Conservation (phyloP, 2,888 invertebrate genomes). For the Lasioglossum vierecki region DNA sequence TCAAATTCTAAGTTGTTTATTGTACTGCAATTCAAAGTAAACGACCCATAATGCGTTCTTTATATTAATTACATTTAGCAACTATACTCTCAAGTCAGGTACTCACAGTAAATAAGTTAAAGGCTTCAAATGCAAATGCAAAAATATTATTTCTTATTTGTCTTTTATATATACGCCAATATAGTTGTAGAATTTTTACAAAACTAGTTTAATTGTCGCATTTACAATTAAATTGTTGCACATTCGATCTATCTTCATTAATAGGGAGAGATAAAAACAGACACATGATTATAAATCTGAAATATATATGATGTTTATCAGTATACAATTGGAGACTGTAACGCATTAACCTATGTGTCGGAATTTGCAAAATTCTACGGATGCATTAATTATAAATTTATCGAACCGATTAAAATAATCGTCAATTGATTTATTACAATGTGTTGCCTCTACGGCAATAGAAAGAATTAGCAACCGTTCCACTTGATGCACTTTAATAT, state of each 20-base stretch:
- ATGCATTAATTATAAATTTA: conserved; percentile 49
- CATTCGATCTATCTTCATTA: conserved; percentile 20
- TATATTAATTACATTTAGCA: conserved; percentile 16
- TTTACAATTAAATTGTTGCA: conserved; percentile 9
- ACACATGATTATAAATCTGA: conserved; percentile 61
- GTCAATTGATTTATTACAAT: conserved; percentile 50
- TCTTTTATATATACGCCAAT: neutral
- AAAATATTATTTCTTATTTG: conserved; percentile 33
- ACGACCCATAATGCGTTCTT: conserved; percentile 30
- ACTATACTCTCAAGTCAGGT: conserved; percentile 30
- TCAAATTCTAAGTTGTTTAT: neutral
- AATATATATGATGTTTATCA: conserved; percentile 62
- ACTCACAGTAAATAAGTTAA: conserved; percentile 28
- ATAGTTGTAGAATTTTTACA: conserved; percentile 14
- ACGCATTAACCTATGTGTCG: conserved; percentile 46
- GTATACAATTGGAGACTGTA: conserved; percentile 58
- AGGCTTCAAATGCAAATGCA: conserved; percentile 43
- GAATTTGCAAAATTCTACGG: conserved; percentile 53
- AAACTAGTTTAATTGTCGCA: conserved; percentile 17
- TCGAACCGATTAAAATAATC: conserved; percentile 39
- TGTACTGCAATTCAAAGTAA: conserved; percentile 20
- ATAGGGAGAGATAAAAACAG: conserved; percentile 57
- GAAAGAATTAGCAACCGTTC: conserved; percentile 48
- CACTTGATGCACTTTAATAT: conserved; percentile 30
- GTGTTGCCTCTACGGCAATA: conserved; percentile 56